Evolutionary conservation across 1,140 invertebrate genomes (phyloP).

Genomic region (Zaprionus gabonicus): DNA sequence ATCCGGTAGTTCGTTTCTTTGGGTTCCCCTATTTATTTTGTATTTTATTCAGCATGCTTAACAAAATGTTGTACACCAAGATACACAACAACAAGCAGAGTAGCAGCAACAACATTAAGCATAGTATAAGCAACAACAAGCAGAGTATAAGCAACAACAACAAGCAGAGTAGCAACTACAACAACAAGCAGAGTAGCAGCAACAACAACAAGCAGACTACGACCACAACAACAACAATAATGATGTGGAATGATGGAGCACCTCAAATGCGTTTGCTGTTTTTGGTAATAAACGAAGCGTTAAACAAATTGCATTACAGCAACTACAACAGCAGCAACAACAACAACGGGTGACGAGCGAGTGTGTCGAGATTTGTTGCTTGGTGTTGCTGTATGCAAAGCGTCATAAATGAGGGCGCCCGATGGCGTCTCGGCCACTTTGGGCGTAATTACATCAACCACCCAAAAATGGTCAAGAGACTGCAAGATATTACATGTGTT

Average conservation of each 20-base stretch:
- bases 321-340: constrained; percentile 48
- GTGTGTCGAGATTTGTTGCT: constrained; percentile 41
- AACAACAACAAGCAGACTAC: constrained; percentile 12
- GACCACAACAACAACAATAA: constrained; percentile 23
- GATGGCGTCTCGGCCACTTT: constrained; percentile 55
- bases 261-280: constrained; percentile 69
- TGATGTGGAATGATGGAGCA: constrained; percentile 18
- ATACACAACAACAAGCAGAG: constrained; percentile 13
- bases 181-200: constrained; percentile 6
- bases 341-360: constrained; percentile 27
- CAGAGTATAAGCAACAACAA: background rate
- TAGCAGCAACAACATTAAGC: too few species aligned
- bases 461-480: constrained; percentile 80
- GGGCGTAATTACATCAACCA: constrained; percentile 76
- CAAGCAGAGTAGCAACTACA: constrained; percentile 3
- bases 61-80: constrained; percentile 42
- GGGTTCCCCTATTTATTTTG: constrained; percentile 7
- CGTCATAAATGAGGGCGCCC: constrained; percentile 79
- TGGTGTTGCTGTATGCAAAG: constrained; percentile 72
- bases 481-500: constrained; percentile 72
- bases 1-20: background rate
- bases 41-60: constrained; percentile 28
- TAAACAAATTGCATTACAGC: constrained; percentile 82
- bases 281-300: constrained; percentile 82
- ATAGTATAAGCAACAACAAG: background rate